Base-by-base conservation (phyloP, 2,888 invertebrate genomes). In the Volucella inflata region DNA sequence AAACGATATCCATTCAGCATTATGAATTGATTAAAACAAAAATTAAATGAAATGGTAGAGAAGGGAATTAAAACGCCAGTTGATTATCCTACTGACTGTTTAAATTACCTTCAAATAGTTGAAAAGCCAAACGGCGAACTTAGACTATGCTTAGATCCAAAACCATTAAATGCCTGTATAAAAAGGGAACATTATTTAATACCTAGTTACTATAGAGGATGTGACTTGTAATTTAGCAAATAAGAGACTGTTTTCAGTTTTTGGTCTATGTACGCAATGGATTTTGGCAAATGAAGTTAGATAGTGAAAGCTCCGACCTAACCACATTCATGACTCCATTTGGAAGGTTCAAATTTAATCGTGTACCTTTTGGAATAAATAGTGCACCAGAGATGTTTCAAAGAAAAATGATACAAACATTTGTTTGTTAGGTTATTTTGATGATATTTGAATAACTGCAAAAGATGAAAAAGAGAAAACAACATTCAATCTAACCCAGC, bases 351-450 rank as follows among this genome's bases (percentile, higher is more conserved):
- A 87, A 83, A 77, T 88, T 87, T 17, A 87, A 84, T 53, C 51
- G 88, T 1, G 70, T 87, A 9, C 84, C 91, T 2, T 91, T 90
- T 88, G 90, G 90, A 0, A 30, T 91, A 8, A 89, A 88, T 12
- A 78, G 87, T 2, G 89, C 90, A 4, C 88, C 90, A 3, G 91
- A 90, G 88, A 89, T 90, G 12, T 90, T 90, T 87, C 90, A 91
- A 75, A 85, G 87, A 40, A 88, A 87, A 67, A 90, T 89, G 83
- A 87, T 88, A 36, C 84, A 81, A 21, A 87, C 89, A 21, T 91
- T 90, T 87, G 89, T 8, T 89, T 90, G 10, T 64, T 89, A 11
- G 78, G 91, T 1, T 91, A 91, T 82, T 90, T 90, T 75, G 90
- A 91, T 88, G 90, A 91, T 77, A 67, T 91, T 40, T 75, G 89